phyloP scores from a whole-genome alignment of 2,888 invertebrate genomes.

The Encarsia formosa region DNA sequence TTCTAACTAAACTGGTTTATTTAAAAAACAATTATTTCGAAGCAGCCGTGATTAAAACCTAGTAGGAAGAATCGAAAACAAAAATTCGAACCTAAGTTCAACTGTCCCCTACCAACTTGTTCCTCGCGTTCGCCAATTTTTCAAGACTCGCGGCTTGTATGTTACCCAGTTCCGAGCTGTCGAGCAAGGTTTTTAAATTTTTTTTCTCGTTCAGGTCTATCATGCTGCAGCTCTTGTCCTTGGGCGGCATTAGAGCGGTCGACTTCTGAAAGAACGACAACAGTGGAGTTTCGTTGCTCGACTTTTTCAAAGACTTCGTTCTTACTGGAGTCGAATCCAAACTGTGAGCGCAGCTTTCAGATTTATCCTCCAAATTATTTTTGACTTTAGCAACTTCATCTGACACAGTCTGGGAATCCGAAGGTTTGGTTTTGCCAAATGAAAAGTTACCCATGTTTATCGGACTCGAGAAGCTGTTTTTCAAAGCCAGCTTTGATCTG shows the following conservation, averaged over 20 bases:
- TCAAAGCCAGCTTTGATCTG: constrained; percentile 38
- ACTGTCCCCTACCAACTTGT: constrained; percentile 35
- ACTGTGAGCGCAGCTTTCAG: constrained; percentile 29
- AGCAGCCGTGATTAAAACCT: too few species aligned
- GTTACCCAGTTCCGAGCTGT: constrained; percentile 35
- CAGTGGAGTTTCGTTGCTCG: constrained; percentile 41
- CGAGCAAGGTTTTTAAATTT: constrained; percentile 34
- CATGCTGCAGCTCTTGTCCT: constrained; percentile 44
- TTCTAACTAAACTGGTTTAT: not conserved
- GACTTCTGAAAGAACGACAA: constrained; percentile 39
- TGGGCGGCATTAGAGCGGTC: constrained; percentile 28
- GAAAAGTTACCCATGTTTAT: constrained; percentile 35
- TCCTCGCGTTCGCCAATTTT: constrained; percentile 38
- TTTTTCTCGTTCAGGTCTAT: constrained; percentile 41
- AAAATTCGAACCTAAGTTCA: constrained; percentile 12
- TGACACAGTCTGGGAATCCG: constrained; percentile 1
- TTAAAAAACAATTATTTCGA: too few species aligned
- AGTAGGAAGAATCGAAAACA: not conserved
- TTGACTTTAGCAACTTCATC: too few species aligned
- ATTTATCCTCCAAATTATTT: too few species aligned
- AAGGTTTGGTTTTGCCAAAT: constrained; percentile 30
- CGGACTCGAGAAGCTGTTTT: constrained; percentile 40
- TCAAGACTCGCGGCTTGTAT: constrained; percentile 41
- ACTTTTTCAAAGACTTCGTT: constrained; percentile 27
- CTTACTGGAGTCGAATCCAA: constrained; percentile 36